A percentile compares a stretch with the other conserved stretches of the same genome.
Evolutionary conservation across 2,797 vertebrate species (phyloP).

Genomic region (Chelmon rostratus): DNA sequence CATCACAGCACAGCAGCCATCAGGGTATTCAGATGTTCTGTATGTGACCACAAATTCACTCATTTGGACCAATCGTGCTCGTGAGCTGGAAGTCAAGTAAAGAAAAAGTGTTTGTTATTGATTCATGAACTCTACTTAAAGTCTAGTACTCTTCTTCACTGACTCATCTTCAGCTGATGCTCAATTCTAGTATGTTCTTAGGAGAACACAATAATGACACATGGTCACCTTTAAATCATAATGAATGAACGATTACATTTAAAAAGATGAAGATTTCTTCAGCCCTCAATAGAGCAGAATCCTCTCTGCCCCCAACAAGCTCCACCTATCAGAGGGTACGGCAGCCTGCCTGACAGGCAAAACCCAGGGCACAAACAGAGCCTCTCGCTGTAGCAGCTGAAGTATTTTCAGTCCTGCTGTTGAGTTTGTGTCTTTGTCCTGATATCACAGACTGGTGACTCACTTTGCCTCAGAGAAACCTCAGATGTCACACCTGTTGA

Average conservation of each 20-base stretch:
- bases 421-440: too few relatives aligned
- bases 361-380: not conserved
- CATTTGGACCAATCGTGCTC: too few relatives aligned
- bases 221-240: not conserved
- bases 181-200: not conserved
- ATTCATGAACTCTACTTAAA: too few relatives aligned
- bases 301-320: not conserved
- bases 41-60: too few relatives aligned
- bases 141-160: not conserved
- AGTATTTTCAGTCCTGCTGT: too few relatives aligned
- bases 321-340: not conserved
- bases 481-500: not conserved
- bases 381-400: not conserved
- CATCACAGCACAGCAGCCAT: too few relatives aligned
- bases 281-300: not conserved
- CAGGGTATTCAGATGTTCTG: too few relatives aligned
- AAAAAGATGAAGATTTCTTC: not conserved
- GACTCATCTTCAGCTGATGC: too few relatives aligned
- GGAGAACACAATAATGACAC: too few relatives aligned
- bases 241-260: not conserved
- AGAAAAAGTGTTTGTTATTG: too few relatives aligned
- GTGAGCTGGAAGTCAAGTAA: too few relatives aligned
- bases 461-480: not conserved
- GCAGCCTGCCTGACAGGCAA: not conserved
- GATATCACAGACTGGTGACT: slow-evolving; percentile 16